Evolutionary conservation across 2,797 vertebrate genomes (phyloP).

Genomic region (Myotis daubentonii): DNA sequence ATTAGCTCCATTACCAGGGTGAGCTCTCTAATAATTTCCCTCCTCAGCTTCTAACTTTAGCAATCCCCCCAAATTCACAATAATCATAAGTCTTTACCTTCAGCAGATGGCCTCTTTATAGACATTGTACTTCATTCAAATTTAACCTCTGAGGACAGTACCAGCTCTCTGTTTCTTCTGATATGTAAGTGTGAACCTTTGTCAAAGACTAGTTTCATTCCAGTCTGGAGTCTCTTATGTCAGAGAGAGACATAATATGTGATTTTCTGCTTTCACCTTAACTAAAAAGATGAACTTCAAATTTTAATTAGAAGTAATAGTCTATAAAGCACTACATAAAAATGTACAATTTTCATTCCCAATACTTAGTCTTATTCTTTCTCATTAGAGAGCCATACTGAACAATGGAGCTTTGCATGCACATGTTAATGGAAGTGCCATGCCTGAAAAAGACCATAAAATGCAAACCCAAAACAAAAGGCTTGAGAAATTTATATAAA

Average conservation of each 20-base stretch:
- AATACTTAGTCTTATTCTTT: constrained; percentile 60
- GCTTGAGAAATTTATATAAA: constrained; percentile 69
- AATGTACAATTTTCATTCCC: constrained; percentile 72
- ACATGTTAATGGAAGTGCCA: constrained; percentile 43
- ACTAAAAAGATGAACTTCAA: constrained; percentile 65
- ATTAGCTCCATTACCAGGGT: neutral
- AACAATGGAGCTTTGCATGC: constrained; percentile 70
- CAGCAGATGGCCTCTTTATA: constrained; percentile 19
- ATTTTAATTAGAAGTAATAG: constrained; percentile 79
- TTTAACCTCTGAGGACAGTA: constrained; percentile 49
- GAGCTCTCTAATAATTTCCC: neutral
- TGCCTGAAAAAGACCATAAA: constrained; percentile 51
- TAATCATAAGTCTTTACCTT: neutral
- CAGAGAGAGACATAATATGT: constrained; percentile 10
- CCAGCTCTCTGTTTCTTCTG: neutral
- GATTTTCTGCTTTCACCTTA: constrained; percentile 71
- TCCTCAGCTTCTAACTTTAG: neutral
- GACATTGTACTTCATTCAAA: constrained; percentile 31
- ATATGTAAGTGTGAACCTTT: neutral
- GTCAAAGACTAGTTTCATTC: constrained; percentile 23
- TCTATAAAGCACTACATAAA: constrained; percentile 77
- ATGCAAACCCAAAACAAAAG: constrained; percentile 66
- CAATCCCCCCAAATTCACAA: neutral
- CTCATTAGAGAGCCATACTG: constrained; percentile 69
- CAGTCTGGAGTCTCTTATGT: neutral